Evolutionary conservation across 2,888 invertebrate species (phyloP).

Genomic region (Cosmia pyralina): DNA sequence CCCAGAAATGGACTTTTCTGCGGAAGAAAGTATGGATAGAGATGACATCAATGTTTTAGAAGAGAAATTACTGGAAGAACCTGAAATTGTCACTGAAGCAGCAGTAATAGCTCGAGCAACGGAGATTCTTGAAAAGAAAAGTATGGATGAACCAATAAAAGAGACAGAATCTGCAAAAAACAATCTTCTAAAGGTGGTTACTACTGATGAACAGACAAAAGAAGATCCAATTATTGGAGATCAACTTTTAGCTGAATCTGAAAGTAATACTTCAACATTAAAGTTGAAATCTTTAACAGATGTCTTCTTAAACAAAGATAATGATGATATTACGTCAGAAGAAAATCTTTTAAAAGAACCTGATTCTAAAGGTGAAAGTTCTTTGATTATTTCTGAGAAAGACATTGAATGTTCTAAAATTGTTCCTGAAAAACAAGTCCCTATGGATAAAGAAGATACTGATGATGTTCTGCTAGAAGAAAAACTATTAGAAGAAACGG

Average conservation of each 20-base stretch:
- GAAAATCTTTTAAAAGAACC: conserved; percentile 13
- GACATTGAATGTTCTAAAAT: background rate
- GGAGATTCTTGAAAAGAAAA: conserved; percentile 10
- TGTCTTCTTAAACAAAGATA: background rate
- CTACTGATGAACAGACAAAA: background rate
- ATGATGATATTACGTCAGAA: background rate
- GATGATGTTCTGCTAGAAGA: conserved; percentile 31
- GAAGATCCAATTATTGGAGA: background rate
- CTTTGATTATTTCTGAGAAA: conserved; percentile 2
- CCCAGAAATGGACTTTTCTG: conserved; percentile 1
- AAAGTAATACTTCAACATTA: background rate
- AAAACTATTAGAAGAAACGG: conserved; percentile 18
- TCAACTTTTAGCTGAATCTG: conserved; percentile 6
- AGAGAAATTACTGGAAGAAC: background rate
- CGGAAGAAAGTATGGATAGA: background rate
- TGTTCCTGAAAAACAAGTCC: background rate
- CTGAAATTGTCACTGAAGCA: background rate
- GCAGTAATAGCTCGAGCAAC: background rate
- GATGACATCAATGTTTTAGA: background rate
- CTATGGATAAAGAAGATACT: background rate
- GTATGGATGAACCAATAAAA: background rate
- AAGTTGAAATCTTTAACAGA: conserved; percentile 13
- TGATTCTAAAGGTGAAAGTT: background rate
- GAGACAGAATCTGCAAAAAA: background rate
- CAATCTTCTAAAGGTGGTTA: background rate